Percentiles rank a stretch among this genome's conserved stretches.
Conservation (phyloP, 1,140 invertebrate genomes). For the Periplaneta americana region DNA sequence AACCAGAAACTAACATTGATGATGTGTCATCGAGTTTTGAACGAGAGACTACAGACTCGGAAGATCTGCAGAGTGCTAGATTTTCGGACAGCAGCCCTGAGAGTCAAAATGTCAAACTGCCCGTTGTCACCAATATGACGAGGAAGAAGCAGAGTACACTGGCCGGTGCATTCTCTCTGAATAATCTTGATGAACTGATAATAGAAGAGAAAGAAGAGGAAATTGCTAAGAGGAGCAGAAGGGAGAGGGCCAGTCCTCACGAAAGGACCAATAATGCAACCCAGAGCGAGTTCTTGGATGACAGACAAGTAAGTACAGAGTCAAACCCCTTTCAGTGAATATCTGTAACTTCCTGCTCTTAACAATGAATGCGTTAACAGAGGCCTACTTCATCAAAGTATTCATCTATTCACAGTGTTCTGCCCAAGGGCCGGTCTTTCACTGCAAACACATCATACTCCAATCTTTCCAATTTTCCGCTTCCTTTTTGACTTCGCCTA, state of each 20-base stretch:
- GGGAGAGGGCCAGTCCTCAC: conserved; percentile 29
- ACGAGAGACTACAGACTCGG: too few relatives aligned
- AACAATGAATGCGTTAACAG: too few relatives aligned
- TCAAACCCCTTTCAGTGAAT: too few relatives aligned
- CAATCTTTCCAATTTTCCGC: too few relatives aligned
- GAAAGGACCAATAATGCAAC: conserved; percentile 32
- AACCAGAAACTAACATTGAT: not conserved
- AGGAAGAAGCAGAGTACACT: conserved; percentile 30
- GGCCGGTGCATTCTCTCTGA: conserved; percentile 41
- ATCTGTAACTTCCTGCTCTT: too few relatives aligned
- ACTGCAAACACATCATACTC: too few relatives aligned
- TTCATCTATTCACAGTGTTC: too few relatives aligned
- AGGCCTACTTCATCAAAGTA: too few relatives aligned
- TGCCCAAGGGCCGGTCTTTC: too few relatives aligned
- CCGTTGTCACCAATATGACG: not conserved
- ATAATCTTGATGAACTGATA: conserved; percentile 39
- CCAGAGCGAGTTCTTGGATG: not conserved
- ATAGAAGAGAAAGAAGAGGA: conserved; percentile 3
- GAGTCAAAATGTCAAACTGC: not conserved
- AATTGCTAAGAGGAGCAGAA: conserved; percentile 20
- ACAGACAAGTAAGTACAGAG: not conserved
- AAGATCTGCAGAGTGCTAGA: not conserved
- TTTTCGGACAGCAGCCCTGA: not conserved
- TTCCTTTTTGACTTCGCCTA: too few relatives aligned
- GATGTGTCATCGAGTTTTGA: not conserved